phyloP scores from a whole-genome alignment of 1,140 invertebrate genomes.

The Campodea augens region DNA sequence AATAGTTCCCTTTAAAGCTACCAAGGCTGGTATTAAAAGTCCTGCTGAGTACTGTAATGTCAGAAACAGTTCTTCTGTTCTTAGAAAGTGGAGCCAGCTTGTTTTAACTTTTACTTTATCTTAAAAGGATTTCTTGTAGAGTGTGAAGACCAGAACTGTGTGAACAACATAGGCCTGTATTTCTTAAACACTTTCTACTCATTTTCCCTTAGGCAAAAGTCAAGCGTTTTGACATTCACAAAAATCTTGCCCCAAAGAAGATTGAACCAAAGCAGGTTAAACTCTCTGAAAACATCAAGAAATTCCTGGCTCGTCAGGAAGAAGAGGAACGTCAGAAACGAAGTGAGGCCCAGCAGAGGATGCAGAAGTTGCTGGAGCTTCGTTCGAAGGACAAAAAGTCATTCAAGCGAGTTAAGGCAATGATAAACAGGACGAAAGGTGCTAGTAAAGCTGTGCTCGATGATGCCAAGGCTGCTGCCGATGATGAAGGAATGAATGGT shows the following conservation, averaged over 20 bases:
- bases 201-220: conserved; percentile 20
- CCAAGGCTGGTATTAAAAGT: no score
- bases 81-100: no score
- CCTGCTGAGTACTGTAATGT: no score
- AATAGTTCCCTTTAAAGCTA: no score
- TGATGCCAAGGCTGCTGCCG: conserved; percentile 50
- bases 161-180: no score
- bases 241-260: conserved; percentile 64
- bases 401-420: conserved; percentile 34
- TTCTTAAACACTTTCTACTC: no score
- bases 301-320: conserved; percentile 59
- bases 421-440: conserved; percentile 61
- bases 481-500: conserved; percentile 31
- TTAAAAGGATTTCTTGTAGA: no score
- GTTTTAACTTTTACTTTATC: no score
- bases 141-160: no score
- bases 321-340: conserved; percentile 48
- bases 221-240: conserved; percentile 49
- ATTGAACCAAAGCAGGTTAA: conserved; percentile 37
- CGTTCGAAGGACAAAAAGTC: conserved; percentile 43
- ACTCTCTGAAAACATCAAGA: conserved; percentile 55
- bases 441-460: conserved; percentile 70
- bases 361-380: conserved; percentile 42
- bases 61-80: no score
- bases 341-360: conserved; percentile 39